These are phyloP conservation scores for Halcyon badia DNA, from an alignment of 2,797 vertebrate species.

Conservation along the genomic window DNA sequence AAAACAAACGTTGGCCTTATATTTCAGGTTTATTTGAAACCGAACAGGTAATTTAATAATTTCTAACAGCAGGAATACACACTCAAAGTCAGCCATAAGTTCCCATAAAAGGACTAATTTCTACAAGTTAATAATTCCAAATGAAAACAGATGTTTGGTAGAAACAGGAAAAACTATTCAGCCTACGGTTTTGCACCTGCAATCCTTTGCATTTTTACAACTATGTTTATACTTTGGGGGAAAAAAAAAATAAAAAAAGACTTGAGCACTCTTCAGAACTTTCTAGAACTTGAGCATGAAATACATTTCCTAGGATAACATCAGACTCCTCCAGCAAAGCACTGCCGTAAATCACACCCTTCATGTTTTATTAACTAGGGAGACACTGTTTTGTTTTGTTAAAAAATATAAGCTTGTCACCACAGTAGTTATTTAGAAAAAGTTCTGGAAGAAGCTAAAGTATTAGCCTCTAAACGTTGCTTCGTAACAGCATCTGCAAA, in stretches of 20 bases:
- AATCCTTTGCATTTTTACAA: neutral
- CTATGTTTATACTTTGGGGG: fast-evolving
- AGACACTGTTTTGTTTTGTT: neutral
- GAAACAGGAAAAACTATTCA: neutral
- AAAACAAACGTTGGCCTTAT: neutral
- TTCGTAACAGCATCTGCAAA: neutral
- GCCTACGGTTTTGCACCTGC: neutral
- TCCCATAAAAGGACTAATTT: neutral
- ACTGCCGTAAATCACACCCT: neutral
- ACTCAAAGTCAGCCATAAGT: neutral
- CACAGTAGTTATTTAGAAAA: neutral
- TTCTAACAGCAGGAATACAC: neutral
- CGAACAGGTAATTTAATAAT: neutral
- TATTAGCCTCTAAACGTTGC: neutral
- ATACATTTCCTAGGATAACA: neutral
- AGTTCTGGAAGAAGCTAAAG: neutral
- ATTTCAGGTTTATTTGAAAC: neutral
- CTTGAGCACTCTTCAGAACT: neutral
- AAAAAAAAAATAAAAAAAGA: neutral
- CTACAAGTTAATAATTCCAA: neutral
- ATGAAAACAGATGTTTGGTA: neutral
- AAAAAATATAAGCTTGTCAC: neutral
- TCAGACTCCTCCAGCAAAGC: neutral
- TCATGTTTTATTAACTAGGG: neutral
- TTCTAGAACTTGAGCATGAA: neutral